Evolutionary conservation across 2,113 vertebrate genomes (phyloP).

Genomic region (Macrotis lagotis): DNA sequence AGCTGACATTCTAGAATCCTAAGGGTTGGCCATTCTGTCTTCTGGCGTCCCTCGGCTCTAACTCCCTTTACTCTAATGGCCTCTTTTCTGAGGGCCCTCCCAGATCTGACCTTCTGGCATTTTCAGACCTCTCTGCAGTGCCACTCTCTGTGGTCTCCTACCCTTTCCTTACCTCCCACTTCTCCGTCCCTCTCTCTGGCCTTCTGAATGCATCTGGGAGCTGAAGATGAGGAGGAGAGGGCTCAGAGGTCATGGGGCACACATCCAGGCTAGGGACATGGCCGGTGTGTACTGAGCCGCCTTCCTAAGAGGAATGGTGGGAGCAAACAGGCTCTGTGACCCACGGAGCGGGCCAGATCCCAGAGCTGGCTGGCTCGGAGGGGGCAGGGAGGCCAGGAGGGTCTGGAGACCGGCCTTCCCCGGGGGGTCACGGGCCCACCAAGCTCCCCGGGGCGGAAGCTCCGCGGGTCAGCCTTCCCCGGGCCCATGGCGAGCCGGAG

Average conservation of each 20-base stretch:
- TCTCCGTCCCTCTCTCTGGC: not conserved
- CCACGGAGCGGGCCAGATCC: constrained; percentile 38
- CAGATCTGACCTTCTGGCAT: too few species aligned
- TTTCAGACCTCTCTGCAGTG: too few species aligned
- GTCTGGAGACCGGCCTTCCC: constrained; percentile 63
- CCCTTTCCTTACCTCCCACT: too few species aligned
- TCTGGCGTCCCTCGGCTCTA: not conserved
- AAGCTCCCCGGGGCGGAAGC: constrained; percentile 60
- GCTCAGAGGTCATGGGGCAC: not conserved
- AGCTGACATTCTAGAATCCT: too few species aligned
- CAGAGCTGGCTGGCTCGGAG: constrained; percentile 59
- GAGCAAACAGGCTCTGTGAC: too few species aligned
- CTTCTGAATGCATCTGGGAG: not conserved
- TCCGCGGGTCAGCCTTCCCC: too few species aligned
- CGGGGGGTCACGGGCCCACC: constrained; percentile 60
- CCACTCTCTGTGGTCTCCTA: not conserved
- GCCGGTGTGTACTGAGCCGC: too few species aligned
- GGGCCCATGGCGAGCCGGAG: too few species aligned
- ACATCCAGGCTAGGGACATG: not conserved
- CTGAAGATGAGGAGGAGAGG: too few species aligned
- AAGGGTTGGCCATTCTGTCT: not conserved
- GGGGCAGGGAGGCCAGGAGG: constrained; percentile 63
- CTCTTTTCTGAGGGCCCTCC: too few species aligned
- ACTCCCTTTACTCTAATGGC: too few species aligned
- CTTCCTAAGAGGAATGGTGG: not conserved